Base-by-base conservation (phyloP, 2,113 vertebrate species). In the Scomber scombrus region DNA sequence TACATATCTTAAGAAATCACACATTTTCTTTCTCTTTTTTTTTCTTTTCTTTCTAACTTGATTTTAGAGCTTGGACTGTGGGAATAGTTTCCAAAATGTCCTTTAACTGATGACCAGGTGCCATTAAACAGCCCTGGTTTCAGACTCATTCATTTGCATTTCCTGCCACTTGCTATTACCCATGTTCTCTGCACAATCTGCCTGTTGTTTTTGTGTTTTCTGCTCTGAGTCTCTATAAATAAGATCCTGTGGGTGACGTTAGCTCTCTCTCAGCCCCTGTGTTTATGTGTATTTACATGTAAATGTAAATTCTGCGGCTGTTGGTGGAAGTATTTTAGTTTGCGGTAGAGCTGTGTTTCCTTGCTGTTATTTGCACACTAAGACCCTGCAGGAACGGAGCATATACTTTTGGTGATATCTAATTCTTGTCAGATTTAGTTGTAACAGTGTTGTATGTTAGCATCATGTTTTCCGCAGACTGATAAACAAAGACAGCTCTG, bases 191-290 rank as follows among this genome's bases (percentile, higher is more conserved):
- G 85, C 73, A 71, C 84, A 90, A 75, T 63, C 81, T 52, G 75
- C 34, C 58, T 16, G 54, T 87, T 90, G 87, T 91, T 88, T 80
- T 77, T 85, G 71, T 73, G 72, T 84, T 34, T 84, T 85, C 84
- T 87, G 80, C 80, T 88, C 70, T n/a, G 54, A 46, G 78, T 62
- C 56, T 84, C 87, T 91, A 92, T 90, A 93, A 95, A 93, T 93
- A 94, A 82, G 87, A 87, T 85, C 69, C 75, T 88, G 83, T 89
- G 84, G 88, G 79, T 91, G 91, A 92, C 49, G 75, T 85, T 81
- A 82, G 82, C 89, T 91, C 89, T 88, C 79, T 85, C 79, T 71
- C 60, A 66, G 75, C 76, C 72, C 43, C 80, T 84, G 82, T 88
- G 82, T 85, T 82, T 87, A 69, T 85, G 70, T 76, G 67, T 87